Base-by-base conservation (phyloP, 2,888 invertebrate genomes). In the Barypeithes pellucidus region DNA sequence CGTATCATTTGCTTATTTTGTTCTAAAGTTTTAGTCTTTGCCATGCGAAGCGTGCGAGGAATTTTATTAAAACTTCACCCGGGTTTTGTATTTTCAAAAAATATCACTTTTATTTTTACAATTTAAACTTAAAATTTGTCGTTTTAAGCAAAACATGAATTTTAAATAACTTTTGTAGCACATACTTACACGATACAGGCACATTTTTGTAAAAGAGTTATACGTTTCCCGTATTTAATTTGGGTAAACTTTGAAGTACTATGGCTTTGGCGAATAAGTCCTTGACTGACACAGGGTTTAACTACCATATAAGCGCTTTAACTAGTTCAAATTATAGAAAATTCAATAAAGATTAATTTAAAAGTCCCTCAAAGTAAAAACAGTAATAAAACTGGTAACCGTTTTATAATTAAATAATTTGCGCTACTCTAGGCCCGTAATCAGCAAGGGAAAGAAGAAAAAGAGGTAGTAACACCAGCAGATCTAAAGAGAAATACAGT, bases 1-100 rank as follows among this genome's bases (percentile, higher is more conserved):
- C 5, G 22, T 41, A 61, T 61, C 43, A 61, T 39, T n/a, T 41
- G 20, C 60, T 61, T 60, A 60, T 61, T 41, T 41, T n/a, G 2
- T 16, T 52, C 24, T 36, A 20, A 36, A 43, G 61, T 14, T 60
- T 41, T 39, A 20, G 61, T 20, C 43, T 61, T 61, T 61, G 61
- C 22, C 24, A 43, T 18, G 43, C 43, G 9, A 39, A 61, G 43
- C 61, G 45, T 43, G 61, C 24, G 14, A n/a, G 22, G 61, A 43
- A 61, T 61, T 61, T 45, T 43, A 61, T 45, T 45, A 43, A 61
- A 61, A 45, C n/a, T 36, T 65, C 20, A 24, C 12, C 16, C 1
- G 33, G n/a, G 12, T 16, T 14, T 4, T 22, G 50, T 50, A 12
- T 50, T 50, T 50, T 12, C 11, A 50, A 24, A 5, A 50, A 24